Conservation (phyloP, 2,113 vertebrate species). For the Salvelinus namaycush region DNA sequence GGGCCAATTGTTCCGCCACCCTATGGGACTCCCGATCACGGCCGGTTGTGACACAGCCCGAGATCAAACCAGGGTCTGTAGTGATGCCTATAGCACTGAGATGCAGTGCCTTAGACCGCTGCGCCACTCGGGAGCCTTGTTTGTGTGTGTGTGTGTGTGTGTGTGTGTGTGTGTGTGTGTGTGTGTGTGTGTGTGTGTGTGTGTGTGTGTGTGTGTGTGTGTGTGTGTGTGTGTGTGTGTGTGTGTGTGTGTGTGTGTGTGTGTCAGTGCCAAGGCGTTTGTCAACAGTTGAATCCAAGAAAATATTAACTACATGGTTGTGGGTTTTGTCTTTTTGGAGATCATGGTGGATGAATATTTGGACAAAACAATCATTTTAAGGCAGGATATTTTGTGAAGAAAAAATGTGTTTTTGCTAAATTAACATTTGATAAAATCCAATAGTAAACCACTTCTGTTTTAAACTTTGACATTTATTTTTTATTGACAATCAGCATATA, state of each 20-base stretch:
- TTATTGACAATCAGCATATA: not conserved
- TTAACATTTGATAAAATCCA: not conserved
- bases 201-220: too few relatives aligned
- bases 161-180: not conserved
- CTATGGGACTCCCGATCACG: too few relatives aligned
- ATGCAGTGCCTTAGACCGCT: too few relatives aligned
- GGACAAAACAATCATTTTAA: not conserved
- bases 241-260: conserved; percentile 1
- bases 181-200: conserved; percentile 36
- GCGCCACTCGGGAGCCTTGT: not conserved
- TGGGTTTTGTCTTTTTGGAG: not conserved
- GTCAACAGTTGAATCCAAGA: too few relatives aligned
- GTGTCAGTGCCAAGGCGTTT: not conserved
- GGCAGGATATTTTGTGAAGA: not conserved
- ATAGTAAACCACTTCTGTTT: too few relatives aligned
- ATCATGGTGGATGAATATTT: not conserved
- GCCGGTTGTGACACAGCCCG: too few relatives aligned
- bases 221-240: not conserved
- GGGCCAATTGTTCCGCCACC: too few relatives aligned
- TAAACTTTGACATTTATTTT: too few relatives aligned
- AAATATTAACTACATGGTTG: too few relatives aligned
- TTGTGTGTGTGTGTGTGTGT: not conserved
- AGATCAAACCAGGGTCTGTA: too few relatives aligned
- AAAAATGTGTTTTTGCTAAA: not conserved
- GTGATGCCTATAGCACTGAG: too few relatives aligned